Percentiles rank a stretch among this genome's conserved stretches.
Conservation (phyloP, 2,888 invertebrate genomes). For the Agriopis leucophaearia region DNA sequence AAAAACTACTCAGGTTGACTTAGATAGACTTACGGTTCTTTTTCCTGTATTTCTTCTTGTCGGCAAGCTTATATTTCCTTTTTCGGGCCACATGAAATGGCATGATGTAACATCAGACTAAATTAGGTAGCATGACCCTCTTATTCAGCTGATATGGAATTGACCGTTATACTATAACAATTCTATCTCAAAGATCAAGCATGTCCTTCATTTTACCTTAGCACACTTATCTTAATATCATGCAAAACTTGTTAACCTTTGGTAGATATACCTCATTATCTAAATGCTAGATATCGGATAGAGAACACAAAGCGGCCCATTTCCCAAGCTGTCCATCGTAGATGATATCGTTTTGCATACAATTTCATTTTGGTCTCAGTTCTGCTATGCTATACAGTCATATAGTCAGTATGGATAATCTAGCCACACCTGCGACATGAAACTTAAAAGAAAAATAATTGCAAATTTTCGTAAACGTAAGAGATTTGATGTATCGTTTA, state of each 20-base stretch:
- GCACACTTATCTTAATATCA: too few relatives aligned
- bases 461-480: too few relatives aligned
- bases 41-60: not conserved
- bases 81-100: constrained; percentile 1
- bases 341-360: constrained; percentile 51
- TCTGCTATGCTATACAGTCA: not conserved
- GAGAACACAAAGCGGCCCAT: constrained; percentile 25
- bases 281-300: not conserved
- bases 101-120: constrained; percentile 11
- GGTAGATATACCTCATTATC: not conserved
- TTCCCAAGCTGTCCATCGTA: constrained; percentile 41
- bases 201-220: not conserved
- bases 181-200: not conserved
- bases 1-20: too few relatives aligned
- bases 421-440: too few relatives aligned
- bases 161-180: constrained; percentile 5
- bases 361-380: constrained; percentile 63
- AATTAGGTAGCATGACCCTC: constrained; percentile 5
- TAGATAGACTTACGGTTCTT: not conserved
- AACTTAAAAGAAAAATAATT: too few relatives aligned
- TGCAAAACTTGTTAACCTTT: not conserved
- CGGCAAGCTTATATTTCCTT: constrained; percentile 13
- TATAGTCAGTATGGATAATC: constrained; percentile 13
- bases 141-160: constrained; percentile 7
- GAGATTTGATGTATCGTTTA: too few relatives aligned